Base-by-base conservation (phyloP, 2,113 vertebrate genomes). In the Etheostoma spectabile region DNA sequence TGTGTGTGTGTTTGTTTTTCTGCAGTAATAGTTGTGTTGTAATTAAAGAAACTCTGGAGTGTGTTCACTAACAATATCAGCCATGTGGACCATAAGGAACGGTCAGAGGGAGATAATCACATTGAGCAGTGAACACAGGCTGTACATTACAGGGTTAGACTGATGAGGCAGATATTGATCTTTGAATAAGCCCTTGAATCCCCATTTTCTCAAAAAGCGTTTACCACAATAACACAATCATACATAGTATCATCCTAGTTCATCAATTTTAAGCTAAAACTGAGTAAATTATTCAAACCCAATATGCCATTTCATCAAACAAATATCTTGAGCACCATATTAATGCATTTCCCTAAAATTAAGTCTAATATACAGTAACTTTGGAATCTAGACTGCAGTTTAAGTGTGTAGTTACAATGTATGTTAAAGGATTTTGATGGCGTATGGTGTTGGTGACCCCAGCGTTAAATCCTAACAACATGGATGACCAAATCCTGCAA, bases 41-140 rank as follows among this genome's bases (percentile, higher is more conserved):
- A 89, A 84, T 89, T 82, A 86, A 46, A 79, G 46, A 82, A 86
- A 61, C 79, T 77, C 74, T 46, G 77, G 87, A 84, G 81, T 79
- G 71, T 82, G 78, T 84, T 84, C 84, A 77, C 81, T 75, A 82
- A 79, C 80, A 86, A 60, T 27, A 55, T 88, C 56, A 73, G 66
- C 57, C 72, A 72, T 14, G 78, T 73, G 68, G 57, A 76, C 72
- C 56, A 35, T 81, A 72, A 73, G 46, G 65, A 63, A 61, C 35
- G 56, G 73, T 59, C 60, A 45, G 62, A 60, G 19, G 45, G 74
- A 89, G 70, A 78, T 35, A 76, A 69, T 79, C 74, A 79, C 74
- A 76, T 73, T 1, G 60, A 64, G 55, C 38, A 15, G 45, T 42
- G 49, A 79, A 53, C 60, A 6, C 14, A 45, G 45, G 42, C 21